Evolutionary conservation across 2,113 vertebrate genomes (phyloP).

Genomic region (Pelecanoides urinatrix): DNA sequence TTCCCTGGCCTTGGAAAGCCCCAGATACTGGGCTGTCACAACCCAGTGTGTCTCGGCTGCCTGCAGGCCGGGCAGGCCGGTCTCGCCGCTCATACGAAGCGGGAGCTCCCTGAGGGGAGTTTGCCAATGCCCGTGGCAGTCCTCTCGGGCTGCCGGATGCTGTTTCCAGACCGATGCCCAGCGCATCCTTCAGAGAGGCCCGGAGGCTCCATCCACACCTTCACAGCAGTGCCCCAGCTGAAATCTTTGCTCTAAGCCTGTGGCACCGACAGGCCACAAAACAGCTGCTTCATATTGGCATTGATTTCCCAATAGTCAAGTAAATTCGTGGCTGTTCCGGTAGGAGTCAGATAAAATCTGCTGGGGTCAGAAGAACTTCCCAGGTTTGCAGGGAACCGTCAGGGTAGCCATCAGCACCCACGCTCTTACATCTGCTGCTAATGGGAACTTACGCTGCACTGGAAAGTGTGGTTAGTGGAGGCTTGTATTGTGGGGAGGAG

Average conservation of each 20-base stretch:
- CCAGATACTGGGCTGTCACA: not conserved
- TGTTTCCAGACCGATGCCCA: rapidly evolving
- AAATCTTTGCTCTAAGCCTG: not conserved
- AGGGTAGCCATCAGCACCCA: rapidly evolving
- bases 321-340: not conserved
- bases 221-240: not conserved
- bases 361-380: not conserved
- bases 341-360: not conserved
- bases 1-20: not conserved
- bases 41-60: not conserved
- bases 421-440: rapidly evolving
- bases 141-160: not conserved
- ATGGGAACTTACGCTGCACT: rapidly evolving
- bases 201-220: not conserved
- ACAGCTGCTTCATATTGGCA: rapidly evolving
- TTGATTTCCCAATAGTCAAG: rapidly evolving
- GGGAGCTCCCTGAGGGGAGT: not conserved
- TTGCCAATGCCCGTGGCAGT: rapidly evolving
- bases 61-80: rapidly evolving
- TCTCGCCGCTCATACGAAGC: rapidly evolving
- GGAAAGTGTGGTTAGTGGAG: not conserved
- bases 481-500: not conserved
- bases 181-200: rapidly evolving
- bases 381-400: not conserved
- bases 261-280: too few species aligned